Percentiles rank a stretch among this genome's conserved stretches.
These are phyloP conservation scores for Wasmannia auropunctata DNA, from an alignment of 1,140 invertebrate species.

Conservation along the genomic window DNA sequence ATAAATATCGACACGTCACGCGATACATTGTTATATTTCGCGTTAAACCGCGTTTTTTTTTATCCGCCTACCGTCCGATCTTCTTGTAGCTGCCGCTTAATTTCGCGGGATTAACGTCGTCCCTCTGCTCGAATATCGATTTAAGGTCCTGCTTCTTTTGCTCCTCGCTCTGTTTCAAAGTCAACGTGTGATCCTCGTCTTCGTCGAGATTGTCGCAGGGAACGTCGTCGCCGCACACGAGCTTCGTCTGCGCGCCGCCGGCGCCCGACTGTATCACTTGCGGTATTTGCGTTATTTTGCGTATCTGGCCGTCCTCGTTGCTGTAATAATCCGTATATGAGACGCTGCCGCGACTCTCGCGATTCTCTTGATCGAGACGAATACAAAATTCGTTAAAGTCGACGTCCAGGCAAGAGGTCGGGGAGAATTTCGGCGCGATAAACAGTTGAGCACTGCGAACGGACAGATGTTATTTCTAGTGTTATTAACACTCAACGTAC, in stretches of 20 bases:
- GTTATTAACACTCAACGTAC: not conserved
- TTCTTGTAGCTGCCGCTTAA: conserved; percentile 79
- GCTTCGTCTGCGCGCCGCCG: conserved; percentile 40
- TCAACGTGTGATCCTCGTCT: conserved; percentile 83
- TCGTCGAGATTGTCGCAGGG: conserved; percentile 79
- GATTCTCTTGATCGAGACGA: conserved; percentile 86
- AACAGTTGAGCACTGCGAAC: conserved; percentile 75
- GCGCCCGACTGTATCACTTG: conserved; percentile 34
- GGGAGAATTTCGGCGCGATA: conserved; percentile 85
- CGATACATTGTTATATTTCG: not conserved
- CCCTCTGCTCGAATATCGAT: conserved; percentile 81
- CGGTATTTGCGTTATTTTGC: conserved; percentile 65
- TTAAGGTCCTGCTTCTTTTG: conserved; percentile 83
- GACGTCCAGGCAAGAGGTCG: conserved; percentile 85
- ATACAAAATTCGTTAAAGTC: conserved; percentile 87
- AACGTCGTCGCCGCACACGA: conserved; percentile 64
- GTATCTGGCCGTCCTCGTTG: conserved; percentile 83
- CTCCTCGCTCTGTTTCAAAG: conserved; percentile 81
- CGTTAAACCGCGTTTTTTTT: not conserved
- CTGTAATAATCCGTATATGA: conserved; percentile 85
- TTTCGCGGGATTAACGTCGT: conserved; percentile 68
- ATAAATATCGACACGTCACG: not conserved
- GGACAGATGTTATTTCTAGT: conserved; percentile 22
- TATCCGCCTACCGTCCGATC: conserved; percentile 80
- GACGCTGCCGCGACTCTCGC: conserved; percentile 83